Conservation (phyloP, 2,888 invertebrate genomes). For the Rhamnusium bicolor region DNA sequence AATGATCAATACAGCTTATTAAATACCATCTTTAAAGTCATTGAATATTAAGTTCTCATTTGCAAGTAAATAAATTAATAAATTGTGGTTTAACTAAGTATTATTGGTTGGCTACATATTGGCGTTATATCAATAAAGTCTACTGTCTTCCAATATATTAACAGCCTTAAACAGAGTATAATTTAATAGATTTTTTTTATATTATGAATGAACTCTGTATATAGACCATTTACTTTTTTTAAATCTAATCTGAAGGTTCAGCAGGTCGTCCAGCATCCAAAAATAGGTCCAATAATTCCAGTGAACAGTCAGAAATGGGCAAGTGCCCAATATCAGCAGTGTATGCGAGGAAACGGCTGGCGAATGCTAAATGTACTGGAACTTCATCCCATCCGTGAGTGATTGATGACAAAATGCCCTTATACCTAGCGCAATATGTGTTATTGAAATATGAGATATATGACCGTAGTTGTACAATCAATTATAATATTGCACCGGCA, state of each 20-base stretch:
- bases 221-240: background rate
- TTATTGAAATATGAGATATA: slow-evolving; percentile 70
- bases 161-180: no score
- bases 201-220: background rate
- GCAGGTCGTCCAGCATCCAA: slow-evolving; percentile 26
- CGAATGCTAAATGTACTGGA: slow-evolving; percentile 72
- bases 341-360: slow-evolving; percentile 64
- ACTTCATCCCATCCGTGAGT: slow-evolving; percentile 71
- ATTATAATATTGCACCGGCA: slow-evolving; percentile 61
- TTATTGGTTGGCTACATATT: no score
- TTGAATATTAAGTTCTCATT: no score
- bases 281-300: slow-evolving; percentile 34
- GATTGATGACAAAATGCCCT: slow-evolving; percentile 71
- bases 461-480: slow-evolving; percentile 62
- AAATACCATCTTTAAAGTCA: no score
- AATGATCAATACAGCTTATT: no score
- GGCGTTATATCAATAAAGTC: no score
- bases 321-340: slow-evolving; percentile 61
- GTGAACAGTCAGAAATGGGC: slow-evolving; percentile 54
- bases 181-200: background rate
- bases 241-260: background rate
- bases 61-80: no score
- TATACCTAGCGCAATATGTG: slow-evolving; percentile 70
- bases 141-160: no score
- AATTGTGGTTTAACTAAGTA: no score